phyloP scores from a whole-genome alignment of 2,113 vertebrate genomes.

The Alligator sinensis region DNA sequence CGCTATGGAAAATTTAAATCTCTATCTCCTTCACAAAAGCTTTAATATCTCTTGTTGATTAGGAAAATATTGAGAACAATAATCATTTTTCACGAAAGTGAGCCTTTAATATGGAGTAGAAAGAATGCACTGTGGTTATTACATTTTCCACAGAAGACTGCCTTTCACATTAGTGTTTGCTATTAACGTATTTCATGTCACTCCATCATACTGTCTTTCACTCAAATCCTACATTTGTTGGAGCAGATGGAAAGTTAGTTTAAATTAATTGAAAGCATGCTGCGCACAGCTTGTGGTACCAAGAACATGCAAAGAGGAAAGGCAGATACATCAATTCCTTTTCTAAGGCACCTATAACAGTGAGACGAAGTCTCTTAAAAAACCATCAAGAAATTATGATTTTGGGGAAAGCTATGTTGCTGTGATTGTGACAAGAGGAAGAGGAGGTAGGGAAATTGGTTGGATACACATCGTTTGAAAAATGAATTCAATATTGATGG shows the following conservation, averaged over 20 bases:
- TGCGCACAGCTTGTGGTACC: conserved; percentile 75
- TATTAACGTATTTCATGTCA: conserved; percentile 58
- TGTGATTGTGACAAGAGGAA: conserved; percentile 38
- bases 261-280: conserved; percentile 81
- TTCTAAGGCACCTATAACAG: conserved; percentile 63
- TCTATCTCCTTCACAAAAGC: background rate
- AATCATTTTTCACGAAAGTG: conserved; percentile 64
- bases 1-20: conserved; percentile 57
- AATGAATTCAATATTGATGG: background rate
- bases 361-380: conserved; percentile 30
- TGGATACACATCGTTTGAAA: background rate
- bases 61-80: conserved; percentile 71
- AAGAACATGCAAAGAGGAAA: conserved; percentile 61
- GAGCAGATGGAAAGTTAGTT: conserved; percentile 81
- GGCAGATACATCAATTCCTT: conserved; percentile 69
- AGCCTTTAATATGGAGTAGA: conserved; percentile 38
- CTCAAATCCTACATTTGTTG: conserved; percentile 72
- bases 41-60: conserved; percentile 25
- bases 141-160: conserved; percentile 70
- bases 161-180: conserved; percentile 64
- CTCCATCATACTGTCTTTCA: conserved; percentile 76
- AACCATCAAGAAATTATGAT: conserved; percentile 24
- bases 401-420: background rate
- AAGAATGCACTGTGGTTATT: conserved; percentile 33
- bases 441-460: background rate